These are phyloP conservation scores for Philereme vetulata DNA, from an alignment of 2,888 invertebrate species.

Conservation along the genomic window DNA sequence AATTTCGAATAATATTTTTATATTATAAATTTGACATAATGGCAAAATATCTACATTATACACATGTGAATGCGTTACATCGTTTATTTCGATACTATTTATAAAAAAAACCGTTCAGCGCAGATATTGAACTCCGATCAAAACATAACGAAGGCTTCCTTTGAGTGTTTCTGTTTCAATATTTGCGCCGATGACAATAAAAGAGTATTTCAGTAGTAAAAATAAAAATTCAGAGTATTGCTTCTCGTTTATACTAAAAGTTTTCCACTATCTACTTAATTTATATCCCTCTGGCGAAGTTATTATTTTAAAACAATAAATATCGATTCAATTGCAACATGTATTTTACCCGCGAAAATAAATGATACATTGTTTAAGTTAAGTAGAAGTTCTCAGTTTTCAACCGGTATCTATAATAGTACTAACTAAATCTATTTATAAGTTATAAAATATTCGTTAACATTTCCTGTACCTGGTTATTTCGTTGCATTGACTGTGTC, in stretches of 20 bases:
- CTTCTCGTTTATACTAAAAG: conserved; percentile 81
- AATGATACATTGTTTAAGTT: conserved; percentile 45
- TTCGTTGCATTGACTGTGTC: conserved; percentile 66
- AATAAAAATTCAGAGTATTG: conserved; percentile 82
- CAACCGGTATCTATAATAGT: conserved; percentile 54
- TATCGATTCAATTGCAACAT: conserved; percentile 44
- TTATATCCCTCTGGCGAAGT: conserved; percentile 80
- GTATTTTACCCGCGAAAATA: conserved; percentile 25
- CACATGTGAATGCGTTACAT: conserved; percentile 66
- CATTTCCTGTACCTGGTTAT: conserved; percentile 58
- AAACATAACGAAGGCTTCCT: conserved; percentile 22
- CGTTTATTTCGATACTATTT: conserved; percentile 62
- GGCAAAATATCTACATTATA: conserved; percentile 82
- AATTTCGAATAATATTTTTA: conserved; percentile 80
- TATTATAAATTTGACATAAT: conserved; percentile 78
- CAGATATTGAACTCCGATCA: conserved; percentile 52
- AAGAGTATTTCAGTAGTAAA: conserved; percentile 78
- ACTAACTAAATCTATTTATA: conserved; percentile 63
- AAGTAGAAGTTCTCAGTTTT: conserved; percentile 44
- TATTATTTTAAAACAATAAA: conserved; percentile 48
- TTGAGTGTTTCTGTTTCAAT: conserved; percentile 43
- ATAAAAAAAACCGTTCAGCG: conserved; percentile 54
- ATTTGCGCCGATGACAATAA: conserved; percentile 59
- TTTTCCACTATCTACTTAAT: conserved; percentile 78
- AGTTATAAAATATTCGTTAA: conserved; percentile 57